Conservation (phyloP, 2,797 vertebrate species). For the Aldrovandia affinis region DNA sequence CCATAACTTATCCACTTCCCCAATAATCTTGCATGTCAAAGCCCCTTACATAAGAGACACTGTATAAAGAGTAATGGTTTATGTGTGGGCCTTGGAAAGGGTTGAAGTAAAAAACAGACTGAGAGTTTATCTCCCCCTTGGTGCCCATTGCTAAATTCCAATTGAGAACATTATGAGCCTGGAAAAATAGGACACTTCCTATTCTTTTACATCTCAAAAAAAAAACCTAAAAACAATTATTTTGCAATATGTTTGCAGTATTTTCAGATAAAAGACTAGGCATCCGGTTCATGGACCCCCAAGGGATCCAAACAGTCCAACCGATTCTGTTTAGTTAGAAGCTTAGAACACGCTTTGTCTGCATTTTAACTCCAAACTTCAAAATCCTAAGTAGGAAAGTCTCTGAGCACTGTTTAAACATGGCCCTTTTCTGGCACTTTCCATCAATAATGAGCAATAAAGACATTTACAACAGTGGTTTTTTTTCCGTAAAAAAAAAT, state of each 20-base stretch:
- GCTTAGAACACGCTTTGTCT: too few relatives aligned
- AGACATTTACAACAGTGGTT: too few relatives aligned
- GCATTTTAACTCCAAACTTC: too few relatives aligned
- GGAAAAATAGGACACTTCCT: neutral
- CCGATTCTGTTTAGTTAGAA: too few relatives aligned
- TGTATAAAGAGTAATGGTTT: neutral
- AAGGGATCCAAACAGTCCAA: neutral
- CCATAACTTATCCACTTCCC: neutral
- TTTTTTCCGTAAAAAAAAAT: too few relatives aligned
- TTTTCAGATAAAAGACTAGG: conserved; percentile 1
- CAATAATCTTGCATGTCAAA: neutral
- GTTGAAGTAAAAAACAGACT: neutral
- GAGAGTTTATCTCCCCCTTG: neutral
- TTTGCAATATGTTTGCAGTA: neutral
- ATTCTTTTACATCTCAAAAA: neutral
- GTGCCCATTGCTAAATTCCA: neutral
- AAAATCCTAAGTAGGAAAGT: too few relatives aligned
- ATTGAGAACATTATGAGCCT: neutral
- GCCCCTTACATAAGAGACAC: neutral
- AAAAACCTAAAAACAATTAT: neutral
- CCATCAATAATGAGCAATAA: too few relatives aligned
- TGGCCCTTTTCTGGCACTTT: too few relatives aligned
- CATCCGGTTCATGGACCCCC: neutral
- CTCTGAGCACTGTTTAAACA: too few relatives aligned
- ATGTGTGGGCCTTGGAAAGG: neutral